Base-by-base conservation (phyloP, 2,113 vertebrate species). In the Leuciscus idus region DNA sequence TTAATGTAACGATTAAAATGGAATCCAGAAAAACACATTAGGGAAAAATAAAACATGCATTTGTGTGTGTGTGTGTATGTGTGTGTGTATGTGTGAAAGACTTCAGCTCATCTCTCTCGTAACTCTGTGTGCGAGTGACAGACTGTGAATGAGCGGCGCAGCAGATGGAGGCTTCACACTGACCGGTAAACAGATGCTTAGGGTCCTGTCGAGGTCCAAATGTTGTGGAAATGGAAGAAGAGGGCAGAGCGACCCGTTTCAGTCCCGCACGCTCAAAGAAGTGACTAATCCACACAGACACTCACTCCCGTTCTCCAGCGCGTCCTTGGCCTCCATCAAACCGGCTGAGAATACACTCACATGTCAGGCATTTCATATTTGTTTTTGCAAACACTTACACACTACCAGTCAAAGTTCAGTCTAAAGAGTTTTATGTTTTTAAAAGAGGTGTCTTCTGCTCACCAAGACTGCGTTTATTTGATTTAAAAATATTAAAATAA, bases 121-220 rank as follows among this genome's bases (percentile, higher is more conserved):
- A 17, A 62, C 6, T 61, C 64, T n/a, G 17, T 33, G 4, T 28
- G 26, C 43, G n/a, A 2, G n/a, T 23, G 26, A 28, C 43, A n/a
- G 84, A 46, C 46, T 78, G 74, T 46, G 48, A 80, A 6, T 68
- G 46, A 11, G 33, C 33, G 4, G 5, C 13, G n/a, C 83, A 85
- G 59, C 87, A 88, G 87, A 85, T 88, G 87, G 87, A 0, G 19
- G 64, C 17, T 77, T 76, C 80, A 68, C 82, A n/a, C 62, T 26
- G 50, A 78, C 61, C 43, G 13, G 33, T 70, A 59, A 79, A 84
- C 82, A 83, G 78, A 77, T 86, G 84, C 84, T 85, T 39, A 68
- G 30, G 50, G 74, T 81, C 33, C 48, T 78, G 39, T 39, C 12
- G 68, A 80, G 55, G 55, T 30, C 62, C 50, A 17, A 73, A 59